Conservation (phyloP, 2,888 invertebrate species). For the Megamerina dolium region DNA sequence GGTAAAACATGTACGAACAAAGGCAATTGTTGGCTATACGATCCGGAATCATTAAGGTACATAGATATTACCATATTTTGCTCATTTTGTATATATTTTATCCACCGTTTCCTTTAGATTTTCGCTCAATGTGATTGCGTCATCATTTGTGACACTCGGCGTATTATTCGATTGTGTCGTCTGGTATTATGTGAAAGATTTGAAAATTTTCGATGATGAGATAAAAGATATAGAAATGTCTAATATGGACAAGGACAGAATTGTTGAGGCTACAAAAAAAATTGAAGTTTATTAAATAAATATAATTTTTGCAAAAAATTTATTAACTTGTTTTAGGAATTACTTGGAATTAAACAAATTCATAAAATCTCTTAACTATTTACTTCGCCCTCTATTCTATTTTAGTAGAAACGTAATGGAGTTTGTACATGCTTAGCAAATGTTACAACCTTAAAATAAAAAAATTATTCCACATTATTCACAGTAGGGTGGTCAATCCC, state of each 20-base stretch:
- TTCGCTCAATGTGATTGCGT: slow-evolving; percentile 60
- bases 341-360: no score
- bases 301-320: no score
- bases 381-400: no score
- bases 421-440: no score
- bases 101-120: slow-evolving; percentile 47
- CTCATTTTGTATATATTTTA: no score
- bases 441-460: no score
- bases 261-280: slow-evolving; percentile 37
- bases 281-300: slow-evolving; percentile 43
- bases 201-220: slow-evolving; percentile 65
- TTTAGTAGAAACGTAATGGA: no score
- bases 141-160: slow-evolving; percentile 59
- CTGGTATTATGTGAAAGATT: slow-evolving; percentile 63
- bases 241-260: slow-evolving; percentile 40
- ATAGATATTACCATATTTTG: no score
- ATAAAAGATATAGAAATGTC: slow-evolving; percentile 42
- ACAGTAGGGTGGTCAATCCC: no score
- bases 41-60: slow-evolving; percentile 55
- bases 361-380: no score
- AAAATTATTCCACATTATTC: no score
- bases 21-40: slow-evolving; percentile 70
- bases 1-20: slow-evolving; percentile 62
- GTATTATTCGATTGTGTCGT: slow-evolving; percentile 61
- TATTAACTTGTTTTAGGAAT: no score